phyloP scores from a whole-genome alignment of 2,888 invertebrate genomes.

The Theodoxus fluviatilis region DNA sequence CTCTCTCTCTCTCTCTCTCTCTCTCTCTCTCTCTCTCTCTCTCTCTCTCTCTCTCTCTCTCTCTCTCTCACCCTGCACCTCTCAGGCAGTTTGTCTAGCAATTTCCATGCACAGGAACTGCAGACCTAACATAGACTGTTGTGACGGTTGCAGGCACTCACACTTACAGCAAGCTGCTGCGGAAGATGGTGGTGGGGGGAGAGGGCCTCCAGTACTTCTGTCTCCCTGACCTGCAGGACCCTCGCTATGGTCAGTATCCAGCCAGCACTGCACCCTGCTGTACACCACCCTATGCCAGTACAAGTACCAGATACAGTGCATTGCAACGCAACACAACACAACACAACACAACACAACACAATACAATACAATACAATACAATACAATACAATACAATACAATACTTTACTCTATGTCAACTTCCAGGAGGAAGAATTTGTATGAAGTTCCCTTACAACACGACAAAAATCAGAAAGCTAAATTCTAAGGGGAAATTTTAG shows the following conservation, averaged over 20 bases:
- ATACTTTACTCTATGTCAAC: no score
- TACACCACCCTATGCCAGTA: no score
- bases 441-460: no score
- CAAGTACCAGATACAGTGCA: no score
- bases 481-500: no score
- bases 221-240: conserved; percentile 26
- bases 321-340: background rate
- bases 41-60: conserved; percentile 23
- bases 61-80: conserved; percentile 14
- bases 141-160: conserved; percentile 10
- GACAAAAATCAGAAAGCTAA: no score
- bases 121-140: background rate
- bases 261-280: no score
- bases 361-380: no score
- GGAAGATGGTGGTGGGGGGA: conserved; percentile 23
- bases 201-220: conserved; percentile 24
- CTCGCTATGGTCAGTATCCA: conserved; percentile 26
- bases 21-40: conserved; percentile 6
- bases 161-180: conserved; percentile 22
- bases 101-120: background rate
- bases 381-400: no score
- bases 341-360: no score
- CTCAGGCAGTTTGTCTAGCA: background rate
- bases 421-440: no score
- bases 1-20: conserved; percentile 2